A percentile compares a stretch with the other conserved stretches of the same genome.
Conservation (phyloP, 2,888 invertebrate genomes). For the Pogonocherus hispidulus region DNA sequence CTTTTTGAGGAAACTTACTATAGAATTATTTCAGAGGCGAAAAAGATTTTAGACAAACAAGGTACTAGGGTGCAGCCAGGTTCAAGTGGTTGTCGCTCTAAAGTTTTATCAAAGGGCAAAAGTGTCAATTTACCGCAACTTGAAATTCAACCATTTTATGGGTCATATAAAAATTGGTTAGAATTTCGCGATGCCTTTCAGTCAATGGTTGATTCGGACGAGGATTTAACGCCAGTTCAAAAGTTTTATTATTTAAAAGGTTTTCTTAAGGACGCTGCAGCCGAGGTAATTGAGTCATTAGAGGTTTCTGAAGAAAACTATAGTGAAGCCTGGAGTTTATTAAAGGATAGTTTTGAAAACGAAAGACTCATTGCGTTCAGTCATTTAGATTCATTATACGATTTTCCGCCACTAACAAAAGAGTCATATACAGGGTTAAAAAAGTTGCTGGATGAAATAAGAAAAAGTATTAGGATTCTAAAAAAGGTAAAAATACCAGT, state of each 20-base stretch:
- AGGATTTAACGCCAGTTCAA: conserved; percentile 22
- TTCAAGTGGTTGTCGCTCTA: too few species aligned
- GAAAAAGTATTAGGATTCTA: conserved; percentile 22
- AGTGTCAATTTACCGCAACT: conserved; percentile 35
- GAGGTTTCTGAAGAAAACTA: conserved; percentile 35
- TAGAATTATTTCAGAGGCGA: not conserved
- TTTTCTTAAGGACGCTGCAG: conserved; percentile 29
- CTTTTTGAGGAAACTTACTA: not conserved
- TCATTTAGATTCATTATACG: conserved; percentile 32
- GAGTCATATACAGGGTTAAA: conserved; percentile 27
- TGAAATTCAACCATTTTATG: conserved; percentile 27
- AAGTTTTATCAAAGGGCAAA: conserved; percentile 14
- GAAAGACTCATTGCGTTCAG: conserved; percentile 22
- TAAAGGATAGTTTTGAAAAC: conserved; percentile 34
- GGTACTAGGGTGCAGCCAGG: not conserved
- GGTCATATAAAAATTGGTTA: conserved; percentile 30
- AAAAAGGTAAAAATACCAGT: conserved; percentile 16
- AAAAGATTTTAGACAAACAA: not conserved
- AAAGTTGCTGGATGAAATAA: conserved; percentile 30
- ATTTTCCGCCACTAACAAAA: conserved; percentile 19
- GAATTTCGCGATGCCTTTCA: conserved; percentile 31
- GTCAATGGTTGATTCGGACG: conserved; percentile 22
- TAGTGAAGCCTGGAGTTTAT: conserved; percentile 30
- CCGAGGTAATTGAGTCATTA: conserved; percentile 33
- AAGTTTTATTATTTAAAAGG: conserved; percentile 36